These are phyloP conservation scores for Fukomys damarensis DNA, from an alignment of 2,113 vertebrate genomes.

Conservation along the genomic window DNA sequence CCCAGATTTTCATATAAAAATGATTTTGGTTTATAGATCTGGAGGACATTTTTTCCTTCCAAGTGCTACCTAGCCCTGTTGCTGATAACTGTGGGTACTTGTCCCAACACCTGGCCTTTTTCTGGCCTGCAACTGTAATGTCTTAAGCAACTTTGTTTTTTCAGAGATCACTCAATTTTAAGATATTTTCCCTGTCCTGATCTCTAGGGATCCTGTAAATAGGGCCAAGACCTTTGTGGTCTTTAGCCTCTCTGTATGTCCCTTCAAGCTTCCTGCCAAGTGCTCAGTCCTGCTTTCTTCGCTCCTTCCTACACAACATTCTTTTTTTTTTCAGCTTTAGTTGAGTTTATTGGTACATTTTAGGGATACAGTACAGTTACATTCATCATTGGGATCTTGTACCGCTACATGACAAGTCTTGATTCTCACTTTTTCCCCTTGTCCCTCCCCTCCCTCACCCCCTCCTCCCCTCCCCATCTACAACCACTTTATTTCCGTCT, in stretches of 20 bases:
- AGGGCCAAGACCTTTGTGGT: background rate
- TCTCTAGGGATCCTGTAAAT: background rate
- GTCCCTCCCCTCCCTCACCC: too few relatives aligned
- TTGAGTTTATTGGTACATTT: too few relatives aligned
- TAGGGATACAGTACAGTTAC: too few relatives aligned
- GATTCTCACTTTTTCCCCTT: too few relatives aligned
- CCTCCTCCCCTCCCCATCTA: too few relatives aligned
- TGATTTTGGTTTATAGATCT: background rate
- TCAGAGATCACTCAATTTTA: background rate
- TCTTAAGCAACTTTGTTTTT: background rate
- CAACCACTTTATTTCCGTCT: too few relatives aligned
- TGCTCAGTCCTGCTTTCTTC: background rate
- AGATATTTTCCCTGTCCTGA: background rate
- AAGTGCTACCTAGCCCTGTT: background rate
- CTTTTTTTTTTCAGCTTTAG: too few relatives aligned
- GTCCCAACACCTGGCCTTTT: background rate
- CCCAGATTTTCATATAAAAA: background rate
- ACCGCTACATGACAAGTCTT: too few relatives aligned
- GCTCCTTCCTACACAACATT: background rate
- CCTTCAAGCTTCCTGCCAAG: background rate
- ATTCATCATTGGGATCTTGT: too few relatives aligned
- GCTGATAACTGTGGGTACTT: background rate
- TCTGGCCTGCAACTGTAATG: background rate
- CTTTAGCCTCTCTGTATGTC: background rate
- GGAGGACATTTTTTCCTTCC: background rate